Evolutionary conservation across 2,113 vertebrate species (phyloP).

Genomic region (Channa argus): DNA sequence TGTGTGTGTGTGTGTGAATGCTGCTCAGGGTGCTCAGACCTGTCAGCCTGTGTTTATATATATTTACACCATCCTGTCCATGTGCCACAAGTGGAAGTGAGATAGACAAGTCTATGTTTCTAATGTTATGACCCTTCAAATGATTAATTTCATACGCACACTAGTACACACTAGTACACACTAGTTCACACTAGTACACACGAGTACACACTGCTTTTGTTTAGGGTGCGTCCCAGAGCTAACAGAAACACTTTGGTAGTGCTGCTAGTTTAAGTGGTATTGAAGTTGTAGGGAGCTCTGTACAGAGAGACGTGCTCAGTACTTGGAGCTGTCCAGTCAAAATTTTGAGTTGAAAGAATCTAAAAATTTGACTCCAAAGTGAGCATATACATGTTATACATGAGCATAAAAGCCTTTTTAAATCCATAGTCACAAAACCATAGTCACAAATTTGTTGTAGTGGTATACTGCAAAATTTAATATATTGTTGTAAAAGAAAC

Average conservation of each 20-base stretch:
- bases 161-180: neutral
- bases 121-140: slow-evolving; percentile 30
- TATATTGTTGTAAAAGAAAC: no score
- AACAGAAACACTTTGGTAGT: neutral
- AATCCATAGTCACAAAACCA: no score
- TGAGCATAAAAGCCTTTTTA: no score
- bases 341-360: neutral
- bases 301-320: no score
- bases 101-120: neutral
- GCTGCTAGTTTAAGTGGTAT: neutral
- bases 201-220: neutral
- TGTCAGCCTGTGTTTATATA: no score
- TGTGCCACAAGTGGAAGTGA: neutral
- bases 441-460: no score
- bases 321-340: neutral
- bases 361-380: no score
- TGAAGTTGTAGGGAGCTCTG: no score
- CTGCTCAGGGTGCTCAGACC: no score
- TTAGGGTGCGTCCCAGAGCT: slow-evolving; percentile 1
- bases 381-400: slow-evolving; percentile 1
- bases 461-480: no score
- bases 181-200: neutral
- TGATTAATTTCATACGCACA: slow-evolving; percentile 34
- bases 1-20: no score
- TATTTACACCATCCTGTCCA: neutral